Conservation (phyloP, 2,888 invertebrate genomes). For the Eretmocerus hayati region DNA sequence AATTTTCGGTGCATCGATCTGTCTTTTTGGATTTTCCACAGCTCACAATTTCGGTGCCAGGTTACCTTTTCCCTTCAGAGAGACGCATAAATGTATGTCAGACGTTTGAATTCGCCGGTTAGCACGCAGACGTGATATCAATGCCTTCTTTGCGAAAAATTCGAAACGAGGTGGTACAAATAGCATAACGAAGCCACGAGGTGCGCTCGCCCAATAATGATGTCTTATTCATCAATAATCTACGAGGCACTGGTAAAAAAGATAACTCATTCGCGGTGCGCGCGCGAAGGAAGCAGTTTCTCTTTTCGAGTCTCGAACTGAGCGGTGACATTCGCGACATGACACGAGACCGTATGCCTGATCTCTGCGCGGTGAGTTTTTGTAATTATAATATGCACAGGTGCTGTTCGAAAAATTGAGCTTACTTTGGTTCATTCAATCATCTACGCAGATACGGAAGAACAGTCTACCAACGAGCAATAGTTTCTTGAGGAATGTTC, state of each 20-base stretch:
- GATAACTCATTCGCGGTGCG: conserved; percentile 29
- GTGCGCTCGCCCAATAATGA: conserved; percentile 8
- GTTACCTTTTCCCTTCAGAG: no score
- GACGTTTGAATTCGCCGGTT: conserved; percentile 19
- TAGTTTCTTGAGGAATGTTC: conserved; percentile 37
- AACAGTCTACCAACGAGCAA: conserved; percentile 7
- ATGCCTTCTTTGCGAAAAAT: neutral
- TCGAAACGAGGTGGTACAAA: neutral
- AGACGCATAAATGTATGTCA: conserved; percentile 26
- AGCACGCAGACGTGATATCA: conserved; percentile 3
- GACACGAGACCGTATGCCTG: conserved; percentile 42
- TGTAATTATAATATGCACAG: neutral
- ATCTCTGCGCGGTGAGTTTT: conserved; percentile 42
- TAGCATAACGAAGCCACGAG: neutral
- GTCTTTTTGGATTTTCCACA: no score
- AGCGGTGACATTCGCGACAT: conserved; percentile 25
- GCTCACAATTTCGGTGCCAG: no score
- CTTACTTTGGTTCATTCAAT: neutral
- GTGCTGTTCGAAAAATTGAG: neutral
- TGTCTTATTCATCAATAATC: conserved; percentile 24
- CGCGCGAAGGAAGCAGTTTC: neutral
- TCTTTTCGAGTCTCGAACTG: conserved; percentile 21
- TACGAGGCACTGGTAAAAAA: conserved; percentile 36
- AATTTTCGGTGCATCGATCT: no score
- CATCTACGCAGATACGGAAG: conserved; percentile 9